Conservation (phyloP, 2,797 vertebrate genomes). For the Channallabes apus region DNA sequence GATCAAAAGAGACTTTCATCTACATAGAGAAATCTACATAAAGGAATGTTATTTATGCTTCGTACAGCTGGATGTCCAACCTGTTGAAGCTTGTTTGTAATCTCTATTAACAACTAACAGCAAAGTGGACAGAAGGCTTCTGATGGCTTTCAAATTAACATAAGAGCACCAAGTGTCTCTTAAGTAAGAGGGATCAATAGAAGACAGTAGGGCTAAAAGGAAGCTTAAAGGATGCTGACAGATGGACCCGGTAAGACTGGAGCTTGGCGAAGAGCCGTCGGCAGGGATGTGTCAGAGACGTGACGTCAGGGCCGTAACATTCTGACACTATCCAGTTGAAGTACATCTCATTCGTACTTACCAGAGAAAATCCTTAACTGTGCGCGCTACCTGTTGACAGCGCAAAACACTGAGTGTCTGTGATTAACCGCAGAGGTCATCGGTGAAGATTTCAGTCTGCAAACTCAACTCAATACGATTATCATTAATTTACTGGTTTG, state of each 20-base stretch:
- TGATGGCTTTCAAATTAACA: constrained; percentile 19
- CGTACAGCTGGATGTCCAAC: not conserved
- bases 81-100: not conserved
- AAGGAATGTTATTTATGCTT: not conserved
- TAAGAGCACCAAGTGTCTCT: constrained; percentile 9
- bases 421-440: not conserved
- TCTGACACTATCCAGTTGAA: constrained; percentile 18
- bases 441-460: no score
- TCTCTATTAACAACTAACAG: no score
- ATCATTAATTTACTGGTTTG: not conserved
- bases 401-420: not conserved
- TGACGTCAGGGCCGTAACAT: constrained; percentile 34
- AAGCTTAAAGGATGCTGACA: constrained; percentile 45
- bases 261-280: constrained; percentile 20
- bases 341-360: constrained; percentile 41
- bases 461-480: not conserved
- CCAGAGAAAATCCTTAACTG: constrained; percentile 24
- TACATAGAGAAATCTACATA: not conserved
- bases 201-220: constrained; percentile 24
- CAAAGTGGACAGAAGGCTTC: not conserved
- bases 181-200: constrained; percentile 36
- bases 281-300: constrained; percentile 33
- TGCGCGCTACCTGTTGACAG: not conserved
- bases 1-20: not conserved
- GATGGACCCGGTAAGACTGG: constrained; percentile 34